These are phyloP conservation scores for Upupa epops DNA, from an alignment of 2,113 vertebrate species.

Conservation along the genomic window DNA sequence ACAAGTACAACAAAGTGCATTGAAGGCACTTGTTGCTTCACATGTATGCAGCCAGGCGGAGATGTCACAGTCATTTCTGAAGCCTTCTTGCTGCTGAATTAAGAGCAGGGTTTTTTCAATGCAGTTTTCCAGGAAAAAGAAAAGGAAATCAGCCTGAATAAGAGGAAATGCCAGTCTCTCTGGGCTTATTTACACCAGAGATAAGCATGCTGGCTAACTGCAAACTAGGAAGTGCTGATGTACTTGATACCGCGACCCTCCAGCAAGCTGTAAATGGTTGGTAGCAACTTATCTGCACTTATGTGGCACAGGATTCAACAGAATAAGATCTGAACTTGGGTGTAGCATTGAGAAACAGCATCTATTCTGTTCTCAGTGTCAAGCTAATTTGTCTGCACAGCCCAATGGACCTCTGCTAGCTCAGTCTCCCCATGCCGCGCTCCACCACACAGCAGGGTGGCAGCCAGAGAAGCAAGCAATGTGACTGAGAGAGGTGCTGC, in stretches of 20 bases:
- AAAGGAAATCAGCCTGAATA: constrained; percentile 17
- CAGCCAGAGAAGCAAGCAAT: background rate
- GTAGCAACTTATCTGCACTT: rapidly evolving
- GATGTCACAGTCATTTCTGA: background rate
- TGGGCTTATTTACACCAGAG: constrained; percentile 3
- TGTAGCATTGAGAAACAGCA: background rate
- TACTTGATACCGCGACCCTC: background rate
- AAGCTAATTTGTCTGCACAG: background rate
- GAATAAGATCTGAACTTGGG: background rate
- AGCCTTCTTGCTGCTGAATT: background rate
- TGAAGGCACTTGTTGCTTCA: background rate
- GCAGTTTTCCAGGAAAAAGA: constrained; percentile 13
- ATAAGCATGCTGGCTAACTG: constrained; percentile 1
- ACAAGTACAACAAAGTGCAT: background rate
- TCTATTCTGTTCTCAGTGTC: background rate
- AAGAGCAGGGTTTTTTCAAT: background rate
- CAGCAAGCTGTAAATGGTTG: background rate
- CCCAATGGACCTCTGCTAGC: background rate
- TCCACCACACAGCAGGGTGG: rapidly evolving
- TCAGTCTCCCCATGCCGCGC: rapidly evolving
- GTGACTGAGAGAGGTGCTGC: background rate
- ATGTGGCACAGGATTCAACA: background rate
- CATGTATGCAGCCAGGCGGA: rapidly evolving
- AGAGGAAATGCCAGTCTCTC: constrained; percentile 24
- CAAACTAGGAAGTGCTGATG: background rate